Base-by-base conservation (phyloP, 2,888 invertebrate species). In the Acronicta psi region DNA sequence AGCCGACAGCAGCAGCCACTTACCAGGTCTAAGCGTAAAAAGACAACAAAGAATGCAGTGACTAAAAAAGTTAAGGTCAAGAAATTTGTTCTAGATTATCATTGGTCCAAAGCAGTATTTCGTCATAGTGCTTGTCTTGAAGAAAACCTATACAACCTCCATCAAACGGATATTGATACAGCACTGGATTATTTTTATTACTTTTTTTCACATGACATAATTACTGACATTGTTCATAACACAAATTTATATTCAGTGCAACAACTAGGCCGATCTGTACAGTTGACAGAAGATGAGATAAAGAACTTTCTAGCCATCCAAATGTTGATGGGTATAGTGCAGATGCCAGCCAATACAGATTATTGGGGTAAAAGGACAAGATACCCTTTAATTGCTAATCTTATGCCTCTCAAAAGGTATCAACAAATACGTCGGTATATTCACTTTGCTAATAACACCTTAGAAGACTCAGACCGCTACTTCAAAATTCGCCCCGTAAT, bases 401-500 rank as follows among this genome's bases (percentile, higher is more conserved):
- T 59, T 23, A 72, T 54, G 54, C 36, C 54, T 38, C 40, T 59
- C 40, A 50, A 59, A 54, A 49, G 34, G 10, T 54, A 53, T 53
- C 42, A 67, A 54, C 46, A 59, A 52, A 54, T 63, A 37, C 53
- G 67, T 34, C 47, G 54, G 13, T 63, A 60, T 36, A 17, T 66
- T 42, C 66, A 52, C 34, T 66, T 59, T 34, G 34, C n/a, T 13
- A 7, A 34, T 34, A 34, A 34, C n/a, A 34, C n/a, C 34, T 13
- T 44, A 20, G 57, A 65, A 43, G 57, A 67, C 16, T 50, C 43
- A 34, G 70, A 70, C 40, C 42, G 64, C 34, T 34, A 58, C 53
- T 62, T 58, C 31, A 72, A 72, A 57, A 56, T 72, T 40, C 54
- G 67, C 10, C 58, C 59, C 16, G 34, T 69, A 34, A 51, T 67